Evolutionary conservation across 2,113 vertebrate genomes (phyloP).

Genomic region (Ibidorhyncha struthersii): DNA sequence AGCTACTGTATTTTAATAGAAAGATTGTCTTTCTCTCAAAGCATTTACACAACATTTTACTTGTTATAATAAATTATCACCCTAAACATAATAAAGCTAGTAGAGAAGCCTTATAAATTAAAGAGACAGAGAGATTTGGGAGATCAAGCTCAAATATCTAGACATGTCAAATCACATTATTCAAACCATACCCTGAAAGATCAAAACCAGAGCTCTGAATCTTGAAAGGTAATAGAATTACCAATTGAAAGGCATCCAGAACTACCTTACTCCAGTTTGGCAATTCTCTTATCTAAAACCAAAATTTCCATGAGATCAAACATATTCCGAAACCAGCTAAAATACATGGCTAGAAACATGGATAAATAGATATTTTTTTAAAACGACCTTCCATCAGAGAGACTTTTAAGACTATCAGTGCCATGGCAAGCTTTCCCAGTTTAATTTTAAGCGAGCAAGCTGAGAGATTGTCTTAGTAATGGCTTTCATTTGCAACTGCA

Average conservation of each 20-base stretch:
- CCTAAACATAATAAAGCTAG: not conserved
- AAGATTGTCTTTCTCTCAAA: not conserved
- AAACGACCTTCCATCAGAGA: not conserved
- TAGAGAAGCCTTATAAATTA: not conserved
- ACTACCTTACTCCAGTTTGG: not conserved
- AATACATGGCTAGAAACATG: not conserved
- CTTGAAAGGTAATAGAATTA: not conserved
- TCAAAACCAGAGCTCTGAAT: not conserved
- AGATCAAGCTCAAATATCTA: not conserved
- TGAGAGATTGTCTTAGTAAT: not conserved
- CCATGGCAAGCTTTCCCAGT: not conserved
- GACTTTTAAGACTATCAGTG: not conserved
- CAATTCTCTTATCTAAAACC: not conserved
- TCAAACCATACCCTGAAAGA: not conserved
- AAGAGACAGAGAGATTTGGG: not conserved
- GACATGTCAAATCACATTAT: not conserved
- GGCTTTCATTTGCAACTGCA: not conserved
- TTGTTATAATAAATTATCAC: not conserved
- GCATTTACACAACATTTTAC: not conserved
- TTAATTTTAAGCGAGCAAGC: constrained; percentile 16
- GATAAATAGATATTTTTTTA: not conserved
- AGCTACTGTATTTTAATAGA: not conserved
- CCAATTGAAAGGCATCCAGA: not conserved
- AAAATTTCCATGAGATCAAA: not conserved
- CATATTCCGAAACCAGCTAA: not conserved